phyloP scores from a whole-genome alignment of 2,888 invertebrate species.

The Acleris cristana region DNA sequence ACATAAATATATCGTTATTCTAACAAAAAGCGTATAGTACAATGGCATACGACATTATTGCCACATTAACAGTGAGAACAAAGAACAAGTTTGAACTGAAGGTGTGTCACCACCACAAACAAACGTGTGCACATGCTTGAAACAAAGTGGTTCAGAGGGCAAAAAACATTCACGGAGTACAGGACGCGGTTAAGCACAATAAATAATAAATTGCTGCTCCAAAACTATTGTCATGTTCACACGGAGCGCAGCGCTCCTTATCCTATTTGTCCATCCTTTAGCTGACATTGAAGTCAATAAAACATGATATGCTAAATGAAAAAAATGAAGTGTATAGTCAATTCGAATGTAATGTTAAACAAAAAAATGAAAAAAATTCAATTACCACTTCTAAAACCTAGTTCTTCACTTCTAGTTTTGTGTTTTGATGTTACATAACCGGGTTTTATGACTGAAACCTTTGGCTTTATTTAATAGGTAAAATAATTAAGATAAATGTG shows the following conservation, averaged over 20 bases:
- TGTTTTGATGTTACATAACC: too few relatives aligned
- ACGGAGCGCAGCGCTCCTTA: constrained; percentile 13
- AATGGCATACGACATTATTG: constrained; percentile 11
- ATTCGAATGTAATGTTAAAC: too few relatives aligned
- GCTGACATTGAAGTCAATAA: background rate
- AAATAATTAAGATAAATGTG: constrained; percentile 1
- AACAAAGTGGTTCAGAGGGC: constrained; percentile 30
- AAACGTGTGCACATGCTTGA: constrained; percentile 9
- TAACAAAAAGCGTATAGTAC: too few relatives aligned
- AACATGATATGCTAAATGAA: too few relatives aligned
- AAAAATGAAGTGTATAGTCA: too few relatives aligned
- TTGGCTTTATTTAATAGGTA: background rate
- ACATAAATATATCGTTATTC: too few relatives aligned
- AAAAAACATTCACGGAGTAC: background rate
- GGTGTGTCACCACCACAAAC: constrained; percentile 14
- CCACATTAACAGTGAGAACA: constrained; percentile 24
- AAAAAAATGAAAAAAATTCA: too few relatives aligned
- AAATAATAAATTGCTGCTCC: constrained; percentile 1
- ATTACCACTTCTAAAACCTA: too few relatives aligned
- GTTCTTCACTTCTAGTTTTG: too few relatives aligned
- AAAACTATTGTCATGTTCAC: constrained; percentile 4
- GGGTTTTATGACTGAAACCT: background rate
- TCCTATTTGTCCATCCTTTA: constrained; percentile 17
- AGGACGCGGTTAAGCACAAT: background rate
- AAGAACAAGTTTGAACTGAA: constrained; percentile 19